A percentile compares a stretch with the other conserved stretches of the same genome.
phyloP scores from a whole-genome alignment of 1,140 invertebrate genomes.

The Drosophila pseudoobscura region DNA sequence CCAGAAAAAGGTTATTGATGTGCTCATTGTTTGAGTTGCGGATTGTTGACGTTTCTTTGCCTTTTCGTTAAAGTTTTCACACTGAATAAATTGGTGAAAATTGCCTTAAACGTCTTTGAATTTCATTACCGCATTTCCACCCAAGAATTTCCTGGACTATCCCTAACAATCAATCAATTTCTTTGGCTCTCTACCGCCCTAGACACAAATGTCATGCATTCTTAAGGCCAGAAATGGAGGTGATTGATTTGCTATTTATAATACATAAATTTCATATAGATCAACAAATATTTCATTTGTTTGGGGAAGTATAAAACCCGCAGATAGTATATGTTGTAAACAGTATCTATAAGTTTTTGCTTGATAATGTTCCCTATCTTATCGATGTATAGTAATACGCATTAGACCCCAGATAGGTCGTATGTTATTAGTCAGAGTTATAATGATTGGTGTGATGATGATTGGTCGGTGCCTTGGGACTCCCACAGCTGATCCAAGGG shows the following conservation, averaged over 20 bases:
- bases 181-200: constrained; percentile 11
- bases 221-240: neutral
- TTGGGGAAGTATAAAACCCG: neutral
- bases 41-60: neutral
- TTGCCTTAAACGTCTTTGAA: no score
- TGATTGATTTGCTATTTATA: constrained; percentile 13
- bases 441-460: neutral
- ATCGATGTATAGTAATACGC: constrained; percentile 25
- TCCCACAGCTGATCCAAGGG: neutral
- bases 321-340: constrained; percentile 26
- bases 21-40: constrained; percentile 2
- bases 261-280: no score
- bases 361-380: constrained; percentile 18
- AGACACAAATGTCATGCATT: constrained; percentile 10
- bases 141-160: neutral
- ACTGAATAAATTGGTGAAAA: no score
- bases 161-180: constrained; percentile 16
- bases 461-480: neutral
- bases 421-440: constrained; percentile 26
- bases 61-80: no score
- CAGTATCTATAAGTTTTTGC: neutral
- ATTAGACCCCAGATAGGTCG: constrained; percentile 22
- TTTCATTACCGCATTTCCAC: neutral
- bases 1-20: constrained; percentile 4
- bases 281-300: constrained; percentile 4